A percentile compares a stretch with the other conserved stretches of the same genome.
These are phyloP conservation scores for Sericinus montela DNA, from an alignment of 2,888 invertebrate species.

Conservation along the genomic window DNA sequence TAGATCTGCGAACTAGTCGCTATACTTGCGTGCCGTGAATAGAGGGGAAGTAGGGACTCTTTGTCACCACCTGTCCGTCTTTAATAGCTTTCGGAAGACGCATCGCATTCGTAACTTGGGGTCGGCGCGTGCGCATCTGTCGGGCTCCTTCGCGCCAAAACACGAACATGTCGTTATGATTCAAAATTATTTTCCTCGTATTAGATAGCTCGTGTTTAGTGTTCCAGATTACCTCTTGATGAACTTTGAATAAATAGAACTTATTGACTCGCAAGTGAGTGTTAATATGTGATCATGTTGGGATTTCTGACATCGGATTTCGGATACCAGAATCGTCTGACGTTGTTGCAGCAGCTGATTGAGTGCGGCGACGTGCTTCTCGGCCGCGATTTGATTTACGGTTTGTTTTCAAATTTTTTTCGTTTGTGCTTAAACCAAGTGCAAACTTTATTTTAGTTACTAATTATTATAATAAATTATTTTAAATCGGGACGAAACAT, in stretches of 20 bases:
- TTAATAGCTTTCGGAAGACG: conserved; percentile 73
- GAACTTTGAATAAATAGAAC: background rate
- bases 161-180: background rate
- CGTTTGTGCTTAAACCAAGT: background rate
- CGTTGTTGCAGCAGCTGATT: conserved; percentile 63
- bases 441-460: too few relatives aligned
- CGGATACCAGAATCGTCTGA: conserved; percentile 61
- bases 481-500: too few relatives aligned
- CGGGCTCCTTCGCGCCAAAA: conserved; percentile 55
- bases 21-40: conserved; percentile 27
- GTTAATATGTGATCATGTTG: conserved; percentile 50
- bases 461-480: too few relatives aligned
- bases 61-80: conserved; percentile 71
- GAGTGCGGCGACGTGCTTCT: conserved; percentile 66
- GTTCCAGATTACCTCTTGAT: background rate
- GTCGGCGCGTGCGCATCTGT: conserved; percentile 65
- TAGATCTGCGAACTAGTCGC: conserved; percentile 37
- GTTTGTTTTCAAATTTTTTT: conserved; percentile 32
- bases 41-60: conserved; percentile 65
- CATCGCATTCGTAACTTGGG: conserved; percentile 43
- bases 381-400: conserved; percentile 52
- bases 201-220: background rate
- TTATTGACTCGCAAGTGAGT: conserved; percentile 21
- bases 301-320: conserved; percentile 65
- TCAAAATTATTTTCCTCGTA: background rate